A percentile compares a stretch with the other conserved stretches of the same genome.
These are phyloP conservation scores for Athetis lepigone DNA, from an alignment of 2,888 invertebrate genomes.

Conservation along the genomic window DNA sequence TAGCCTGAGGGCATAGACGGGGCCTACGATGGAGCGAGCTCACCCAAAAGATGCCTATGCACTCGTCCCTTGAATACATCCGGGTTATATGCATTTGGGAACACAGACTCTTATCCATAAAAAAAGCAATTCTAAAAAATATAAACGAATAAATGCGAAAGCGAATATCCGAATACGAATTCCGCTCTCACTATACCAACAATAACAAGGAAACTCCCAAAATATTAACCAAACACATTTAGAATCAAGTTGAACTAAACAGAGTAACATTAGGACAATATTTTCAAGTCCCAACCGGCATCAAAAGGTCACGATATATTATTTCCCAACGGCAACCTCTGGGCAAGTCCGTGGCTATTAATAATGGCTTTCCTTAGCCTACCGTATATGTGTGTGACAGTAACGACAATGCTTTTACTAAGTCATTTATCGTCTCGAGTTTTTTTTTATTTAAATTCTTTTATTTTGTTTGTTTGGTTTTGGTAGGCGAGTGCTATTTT, in stretches of 20 bases:
- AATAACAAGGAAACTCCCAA: conserved; percentile 10
- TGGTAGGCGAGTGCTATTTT: background rate
- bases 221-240: conserved; percentile 44
- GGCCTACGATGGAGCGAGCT: no score
- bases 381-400: conserved; percentile 85
- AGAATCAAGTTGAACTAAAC: conserved; percentile 37
- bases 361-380: conserved; percentile 84
- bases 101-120: no score
- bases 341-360: conserved; percentile 81
- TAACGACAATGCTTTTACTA: conserved; percentile 85
- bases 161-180: no score
- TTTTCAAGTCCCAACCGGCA: conserved; percentile 66
- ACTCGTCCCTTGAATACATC: no score
- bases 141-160: no score
- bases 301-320: conserved; percentile 81
- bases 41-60: no score
- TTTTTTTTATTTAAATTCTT: conserved; percentile 75
- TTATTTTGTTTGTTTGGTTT: conserved; percentile 29
- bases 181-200: background rate
- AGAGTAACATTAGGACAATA: conserved; percentile 58
- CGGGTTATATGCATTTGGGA: no score
- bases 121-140: no score
- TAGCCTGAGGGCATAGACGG: no score
- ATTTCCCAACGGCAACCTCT: conserved; percentile 76
- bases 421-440: conserved; percentile 77